These are phyloP conservation scores for Polypedilum pembai DNA, from an alignment of 1,140 invertebrate species.

Conservation along the genomic window DNA sequence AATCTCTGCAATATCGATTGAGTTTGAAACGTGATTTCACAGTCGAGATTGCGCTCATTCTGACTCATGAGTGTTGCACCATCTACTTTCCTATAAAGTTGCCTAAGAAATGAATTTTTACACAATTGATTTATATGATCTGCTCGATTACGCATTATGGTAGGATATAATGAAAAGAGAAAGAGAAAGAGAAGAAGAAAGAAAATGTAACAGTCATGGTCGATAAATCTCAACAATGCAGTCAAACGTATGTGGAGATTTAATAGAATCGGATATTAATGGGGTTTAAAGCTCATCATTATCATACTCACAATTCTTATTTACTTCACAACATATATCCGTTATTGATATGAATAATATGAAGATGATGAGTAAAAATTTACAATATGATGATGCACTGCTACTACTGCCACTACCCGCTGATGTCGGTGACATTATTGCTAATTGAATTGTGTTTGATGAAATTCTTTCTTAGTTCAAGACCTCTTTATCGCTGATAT, in stretches of 20 bases:
- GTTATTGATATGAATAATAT: constrained; percentile 21
- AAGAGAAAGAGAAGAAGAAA: background rate
- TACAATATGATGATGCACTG: background rate
- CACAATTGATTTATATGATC: constrained; percentile 28
- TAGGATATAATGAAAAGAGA: constrained; percentile 2
- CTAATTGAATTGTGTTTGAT: constrained; percentile 25
- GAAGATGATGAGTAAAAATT: constrained; percentile 17
- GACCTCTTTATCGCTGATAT: background rate
- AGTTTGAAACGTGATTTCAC: constrained; percentile 86
- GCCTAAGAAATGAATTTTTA: constrained; percentile 26
- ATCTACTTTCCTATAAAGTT: constrained; percentile 64
- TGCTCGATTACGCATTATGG: constrained; percentile 16
- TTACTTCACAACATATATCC: constrained; percentile 26
- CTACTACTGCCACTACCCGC: background rate
- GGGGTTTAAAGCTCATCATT: no score
- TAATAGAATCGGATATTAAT: no score
- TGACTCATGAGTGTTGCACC: constrained; percentile 80
- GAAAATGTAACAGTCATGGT: background rate
- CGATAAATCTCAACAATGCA: background rate
- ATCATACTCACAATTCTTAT: constrained; percentile 24
- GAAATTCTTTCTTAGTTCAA: constrained; percentile 23
- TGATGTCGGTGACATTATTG: constrained; percentile 16
- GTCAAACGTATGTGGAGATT: no score
- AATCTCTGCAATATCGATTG: constrained; percentile 87
- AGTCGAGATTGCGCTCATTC: constrained; percentile 82